phyloP scores from a whole-genome alignment of 2,888 invertebrate species.

The Bombylius major region DNA sequence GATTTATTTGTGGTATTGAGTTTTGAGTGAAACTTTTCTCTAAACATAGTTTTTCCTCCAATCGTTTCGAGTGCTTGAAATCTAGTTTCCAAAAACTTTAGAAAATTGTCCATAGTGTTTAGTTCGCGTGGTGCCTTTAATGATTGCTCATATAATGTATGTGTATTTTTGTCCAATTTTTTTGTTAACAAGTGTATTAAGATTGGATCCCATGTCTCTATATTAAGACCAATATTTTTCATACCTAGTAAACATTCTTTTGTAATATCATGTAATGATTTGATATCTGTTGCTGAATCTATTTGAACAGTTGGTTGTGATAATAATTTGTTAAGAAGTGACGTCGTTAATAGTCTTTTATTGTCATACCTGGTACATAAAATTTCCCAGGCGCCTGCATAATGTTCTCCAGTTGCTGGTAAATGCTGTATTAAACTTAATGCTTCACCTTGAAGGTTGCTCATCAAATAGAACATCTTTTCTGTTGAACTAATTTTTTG shows the following conservation, averaged over 20 bases:
- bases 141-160: not conserved
- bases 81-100: not conserved
- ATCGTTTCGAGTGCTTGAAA: no score
- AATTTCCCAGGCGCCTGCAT: not conserved
- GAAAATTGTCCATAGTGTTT: not conserved
- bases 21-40: no score
- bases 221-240: no score
- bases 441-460: not conserved
- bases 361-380: not conserved
- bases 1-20: no score
- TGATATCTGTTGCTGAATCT: no score
- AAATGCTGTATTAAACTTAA: not conserved
- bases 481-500: no score
- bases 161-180: not conserved
- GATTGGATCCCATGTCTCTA: not conserved
- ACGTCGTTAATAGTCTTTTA: not conserved
- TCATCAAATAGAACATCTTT: no score
- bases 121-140: no score
- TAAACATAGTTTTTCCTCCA: no score
- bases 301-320: not conserved
- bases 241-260: no score
- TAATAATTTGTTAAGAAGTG: not conserved
- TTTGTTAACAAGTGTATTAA: not conserved
- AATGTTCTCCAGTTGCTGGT: not conserved
- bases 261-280: no score